Evolutionary conservation across 2,888 invertebrate genomes (phyloP).

Genomic region (Oxyscelio sp.): DNA sequence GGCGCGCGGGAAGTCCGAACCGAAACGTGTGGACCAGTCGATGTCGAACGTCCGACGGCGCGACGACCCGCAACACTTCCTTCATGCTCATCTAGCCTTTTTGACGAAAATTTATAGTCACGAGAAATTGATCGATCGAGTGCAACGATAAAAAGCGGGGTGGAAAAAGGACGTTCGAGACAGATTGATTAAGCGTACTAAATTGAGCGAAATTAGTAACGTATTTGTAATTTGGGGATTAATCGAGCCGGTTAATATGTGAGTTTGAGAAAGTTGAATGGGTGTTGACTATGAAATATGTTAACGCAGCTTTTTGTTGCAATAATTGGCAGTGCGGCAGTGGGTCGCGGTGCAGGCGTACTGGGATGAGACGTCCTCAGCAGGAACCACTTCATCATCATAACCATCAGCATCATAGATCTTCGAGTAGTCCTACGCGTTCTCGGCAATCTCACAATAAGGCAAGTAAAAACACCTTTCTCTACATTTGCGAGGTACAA

Average conservation of each 20-base stretch:
- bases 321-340: constrained; percentile 86
- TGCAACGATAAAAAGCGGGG: not conserved
- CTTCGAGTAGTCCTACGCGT: no score
- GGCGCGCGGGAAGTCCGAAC: constrained; percentile 55
- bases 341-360: constrained; percentile 88
- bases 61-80: constrained; percentile 31
- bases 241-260: constrained; percentile 11
- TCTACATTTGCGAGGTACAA: no score
- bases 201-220: constrained; percentile 1
- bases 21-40: constrained; percentile 57
- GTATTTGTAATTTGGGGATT: no score
- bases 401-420: constrained; percentile 82
- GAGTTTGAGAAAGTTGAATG: not conserved
- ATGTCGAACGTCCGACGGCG: constrained; percentile 59
- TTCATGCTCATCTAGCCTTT: not conserved
- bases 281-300: constrained; percentile 49
- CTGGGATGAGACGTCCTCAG: constrained; percentile 88
- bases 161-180: not conserved
- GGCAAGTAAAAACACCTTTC: no score
- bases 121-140: no score
- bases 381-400: constrained; percentile 85
- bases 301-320: constrained; percentile 71
- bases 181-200: not conserved
- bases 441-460: no score
- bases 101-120: not conserved